These are phyloP conservation scores for Andrena chrysosceles DNA, from an alignment of 2,888 invertebrate genomes.

Conservation along the genomic window DNA sequence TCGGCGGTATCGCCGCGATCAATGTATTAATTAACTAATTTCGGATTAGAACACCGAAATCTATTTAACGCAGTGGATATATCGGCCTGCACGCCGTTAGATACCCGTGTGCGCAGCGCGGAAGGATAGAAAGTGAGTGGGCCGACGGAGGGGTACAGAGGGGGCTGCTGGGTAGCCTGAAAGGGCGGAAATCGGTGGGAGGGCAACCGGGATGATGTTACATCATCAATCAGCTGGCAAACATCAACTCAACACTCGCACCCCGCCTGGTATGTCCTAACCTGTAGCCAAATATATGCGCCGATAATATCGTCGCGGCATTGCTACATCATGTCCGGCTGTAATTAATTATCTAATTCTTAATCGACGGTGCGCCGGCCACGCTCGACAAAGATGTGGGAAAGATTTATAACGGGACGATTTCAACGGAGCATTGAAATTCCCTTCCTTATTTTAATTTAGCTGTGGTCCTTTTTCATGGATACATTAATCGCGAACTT, in stretches of 20 bases:
- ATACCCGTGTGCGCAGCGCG: constrained; percentile 40
- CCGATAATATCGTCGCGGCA: constrained; percentile 78
- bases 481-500: background rate
- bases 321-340: constrained; percentile 79
- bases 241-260: constrained; percentile 83
- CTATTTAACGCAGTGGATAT: constrained; percentile 61
- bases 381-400: constrained; percentile 37
- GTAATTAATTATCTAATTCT: constrained; percentile 78
- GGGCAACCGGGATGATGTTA: constrained; percentile 81
- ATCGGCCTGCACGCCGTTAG: constrained; percentile 53
- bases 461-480: background rate
- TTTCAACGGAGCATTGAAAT: background rate
- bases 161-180: constrained; percentile 50
- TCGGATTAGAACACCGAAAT: constrained; percentile 63
- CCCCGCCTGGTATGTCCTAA: constrained; percentile 73
- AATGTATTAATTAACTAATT: constrained; percentile 62
- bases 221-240: constrained; percentile 84
- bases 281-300: constrained; percentile 75
- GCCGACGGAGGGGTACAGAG: constrained; percentile 35
- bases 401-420: constrained; percentile 44
- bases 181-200: constrained; percentile 75
- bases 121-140: constrained; percentile 57
- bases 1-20: constrained; percentile 32
- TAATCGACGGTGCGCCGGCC: constrained; percentile 63
- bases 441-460: background rate